Conservation (phyloP, 2,888 invertebrate species). For the Protonemura montana region DNA sequence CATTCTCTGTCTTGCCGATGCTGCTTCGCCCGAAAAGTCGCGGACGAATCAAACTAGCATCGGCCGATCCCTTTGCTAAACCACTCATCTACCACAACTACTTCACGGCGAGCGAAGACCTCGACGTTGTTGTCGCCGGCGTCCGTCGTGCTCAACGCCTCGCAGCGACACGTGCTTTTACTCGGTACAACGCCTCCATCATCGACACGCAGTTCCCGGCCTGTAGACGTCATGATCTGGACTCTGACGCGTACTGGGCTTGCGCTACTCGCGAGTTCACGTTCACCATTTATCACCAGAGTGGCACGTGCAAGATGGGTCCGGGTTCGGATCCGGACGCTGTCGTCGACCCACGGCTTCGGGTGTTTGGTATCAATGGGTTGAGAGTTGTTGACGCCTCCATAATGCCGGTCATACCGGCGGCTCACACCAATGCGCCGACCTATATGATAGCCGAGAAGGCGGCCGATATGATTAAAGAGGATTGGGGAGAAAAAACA, state of each 20-base stretch:
- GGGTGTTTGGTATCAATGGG: slow-evolving; percentile 70
- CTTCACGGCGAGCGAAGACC: slow-evolving; percentile 69
- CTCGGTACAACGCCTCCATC: slow-evolving; percentile 47
- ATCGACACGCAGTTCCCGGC: slow-evolving; percentile 38
- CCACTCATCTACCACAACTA: slow-evolving; percentile 76
- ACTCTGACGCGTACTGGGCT: slow-evolving; percentile 71
- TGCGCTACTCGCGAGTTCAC: slow-evolving; percentile 73
- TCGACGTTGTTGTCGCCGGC: slow-evolving; percentile 68
- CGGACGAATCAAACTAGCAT: slow-evolving; percentile 71
- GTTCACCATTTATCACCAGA: slow-evolving; percentile 74
- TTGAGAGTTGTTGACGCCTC: slow-evolving; percentile 80
- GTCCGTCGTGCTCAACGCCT: slow-evolving; percentile 63
- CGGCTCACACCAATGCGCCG: slow-evolving; percentile 80
- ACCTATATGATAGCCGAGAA: slow-evolving; percentile 84
- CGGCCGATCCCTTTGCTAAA: slow-evolving; percentile 69
- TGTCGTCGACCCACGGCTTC: slow-evolving; percentile 69
- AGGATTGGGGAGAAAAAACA: slow-evolving; percentile 57
- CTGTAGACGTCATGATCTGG: slow-evolving; percentile 64
- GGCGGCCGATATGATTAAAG: slow-evolving; percentile 73
- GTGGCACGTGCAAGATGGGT: slow-evolving; percentile 74
- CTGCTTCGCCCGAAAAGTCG: slow-evolving; percentile 72
- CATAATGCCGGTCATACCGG: slow-evolving; percentile 79
- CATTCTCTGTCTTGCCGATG: slow-evolving; percentile 66
- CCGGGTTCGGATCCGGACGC: slow-evolving; percentile 63
- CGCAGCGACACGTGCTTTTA: slow-evolving; percentile 63